phyloP scores from a whole-genome alignment of 1,140 invertebrate species.

The Drosophila nannoptera region DNA sequence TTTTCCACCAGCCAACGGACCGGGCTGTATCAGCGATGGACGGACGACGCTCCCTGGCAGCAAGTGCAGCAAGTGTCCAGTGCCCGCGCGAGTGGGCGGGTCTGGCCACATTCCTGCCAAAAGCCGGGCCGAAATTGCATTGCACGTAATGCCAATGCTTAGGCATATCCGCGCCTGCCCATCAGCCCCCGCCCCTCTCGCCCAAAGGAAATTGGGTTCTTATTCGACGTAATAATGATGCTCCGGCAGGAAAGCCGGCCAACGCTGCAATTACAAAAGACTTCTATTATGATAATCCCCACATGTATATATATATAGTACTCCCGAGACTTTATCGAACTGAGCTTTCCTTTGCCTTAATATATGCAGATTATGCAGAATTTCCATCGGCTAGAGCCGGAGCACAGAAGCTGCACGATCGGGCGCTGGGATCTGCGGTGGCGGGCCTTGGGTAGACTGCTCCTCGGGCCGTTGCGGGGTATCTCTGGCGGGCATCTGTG shows the following conservation, averaged over 20 bases:
- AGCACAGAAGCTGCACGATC: conserved; percentile 23
- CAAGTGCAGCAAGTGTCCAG: conserved; percentile 64
- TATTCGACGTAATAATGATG: conserved; percentile 64
- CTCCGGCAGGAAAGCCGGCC: conserved; percentile 14
- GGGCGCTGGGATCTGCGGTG: conserved; percentile 21
- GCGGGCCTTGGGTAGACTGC: conserved; percentile 26
- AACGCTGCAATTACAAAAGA: conserved; percentile 33
- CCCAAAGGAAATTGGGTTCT: conserved; percentile 44
- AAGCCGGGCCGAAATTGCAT: conserved; percentile 46
- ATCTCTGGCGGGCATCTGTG: conserved; percentile 15
- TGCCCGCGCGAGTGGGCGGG: conserved; percentile 44
- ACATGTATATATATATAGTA: not conserved
- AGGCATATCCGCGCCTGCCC: conserved; percentile 49
- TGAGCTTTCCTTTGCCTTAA: not conserved
- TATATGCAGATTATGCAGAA: conserved; percentile 20
- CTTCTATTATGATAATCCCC: not conserved
- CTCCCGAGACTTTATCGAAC: not conserved
- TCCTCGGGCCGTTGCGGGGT: conserved; percentile 14
- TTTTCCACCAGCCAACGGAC: conserved; percentile 61
- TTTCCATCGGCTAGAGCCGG: not conserved
- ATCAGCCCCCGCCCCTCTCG: conserved; percentile 28
- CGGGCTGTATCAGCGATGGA: conserved; percentile 60
- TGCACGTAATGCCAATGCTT: conserved; percentile 60
- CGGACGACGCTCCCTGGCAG: conserved; percentile 29
- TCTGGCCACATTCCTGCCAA: conserved; percentile 28